These are phyloP conservation scores for Ormyrus rosae DNA, from an alignment of 2,888 invertebrate genomes.

Conservation along the genomic window DNA sequence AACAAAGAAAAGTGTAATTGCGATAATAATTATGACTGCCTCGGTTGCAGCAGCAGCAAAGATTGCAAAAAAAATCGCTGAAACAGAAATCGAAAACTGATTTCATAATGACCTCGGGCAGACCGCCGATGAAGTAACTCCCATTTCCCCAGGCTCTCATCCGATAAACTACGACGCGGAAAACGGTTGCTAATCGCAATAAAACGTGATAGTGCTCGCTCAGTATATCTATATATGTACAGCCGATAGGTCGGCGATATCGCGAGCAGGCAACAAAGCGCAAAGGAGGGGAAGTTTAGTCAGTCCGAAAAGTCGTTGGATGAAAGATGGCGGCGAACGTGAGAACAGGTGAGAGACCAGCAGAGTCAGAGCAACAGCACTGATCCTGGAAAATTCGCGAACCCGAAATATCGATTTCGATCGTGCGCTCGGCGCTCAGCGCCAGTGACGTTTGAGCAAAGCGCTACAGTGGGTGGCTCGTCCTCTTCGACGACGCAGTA, in stretches of 20 bases:
- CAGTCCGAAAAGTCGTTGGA: slow-evolving; percentile 36
- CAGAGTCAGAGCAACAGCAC: neutral
- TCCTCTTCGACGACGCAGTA: slow-evolving; percentile 21
- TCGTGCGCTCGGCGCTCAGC: neutral
- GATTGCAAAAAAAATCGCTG: slow-evolving; percentile 5
- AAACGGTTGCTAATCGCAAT: slow-evolving; percentile 15
- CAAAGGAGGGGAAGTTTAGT: neutral
- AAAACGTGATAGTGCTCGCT: neutral
- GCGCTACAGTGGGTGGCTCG: neutral
- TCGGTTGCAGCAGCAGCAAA: slow-evolving; percentile 75
- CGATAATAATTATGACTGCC: too few relatives aligned
- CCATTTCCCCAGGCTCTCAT: neutral
- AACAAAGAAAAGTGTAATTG: too few relatives aligned
- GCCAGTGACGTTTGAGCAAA: neutral
- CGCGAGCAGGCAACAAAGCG: neutral
- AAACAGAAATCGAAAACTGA: too few relatives aligned
- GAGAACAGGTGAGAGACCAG: slow-evolving; percentile 69
- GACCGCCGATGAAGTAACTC: slow-evolving; percentile 16
- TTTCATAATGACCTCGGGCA: slow-evolving; percentile 20
- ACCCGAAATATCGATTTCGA: neutral
- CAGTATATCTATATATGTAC: neutral
- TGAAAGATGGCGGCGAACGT: slow-evolving; percentile 71
- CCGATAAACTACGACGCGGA: neutral
- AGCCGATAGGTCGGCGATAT: neutral
- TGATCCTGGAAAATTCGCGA: slow-evolving; percentile 32